Evolutionary conservation across 2,888 invertebrate genomes (phyloP).

Genomic region (Spodoptera picta): DNA sequence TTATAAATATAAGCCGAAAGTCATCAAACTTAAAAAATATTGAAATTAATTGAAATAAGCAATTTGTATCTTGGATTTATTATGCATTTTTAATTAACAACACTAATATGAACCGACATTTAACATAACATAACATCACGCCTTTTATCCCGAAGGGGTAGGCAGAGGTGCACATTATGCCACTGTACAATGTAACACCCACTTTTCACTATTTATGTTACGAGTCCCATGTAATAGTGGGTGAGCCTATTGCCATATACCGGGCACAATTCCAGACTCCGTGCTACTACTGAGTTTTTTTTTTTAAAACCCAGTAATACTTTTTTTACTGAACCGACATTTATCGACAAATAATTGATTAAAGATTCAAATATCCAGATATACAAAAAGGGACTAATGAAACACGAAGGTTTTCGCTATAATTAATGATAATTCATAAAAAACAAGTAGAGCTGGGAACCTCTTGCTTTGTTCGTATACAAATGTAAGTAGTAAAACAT

Average conservation of each 20-base stretch:
- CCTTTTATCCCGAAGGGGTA: no score
- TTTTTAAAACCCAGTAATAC: no score
- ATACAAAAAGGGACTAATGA: constrained; percentile 29
- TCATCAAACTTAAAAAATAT: not conserved
- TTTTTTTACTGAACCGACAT: constrained; percentile 17
- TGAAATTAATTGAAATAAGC: constrained; percentile 3
- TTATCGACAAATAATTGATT: constrained; percentile 28
- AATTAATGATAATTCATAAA: constrained; percentile 40
- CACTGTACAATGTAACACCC: no score
- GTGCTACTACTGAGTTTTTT: no score
- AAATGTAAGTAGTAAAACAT: constrained; percentile 45
- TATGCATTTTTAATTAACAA: constrained; percentile 18
- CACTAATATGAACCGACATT: constrained; percentile 23
- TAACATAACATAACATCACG: no score
- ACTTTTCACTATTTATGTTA: no score
- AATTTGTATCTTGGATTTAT: constrained; percentile 8
- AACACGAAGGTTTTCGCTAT: constrained; percentile 21
- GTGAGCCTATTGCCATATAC: no score
- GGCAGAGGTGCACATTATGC: no score
- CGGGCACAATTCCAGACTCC: no score
- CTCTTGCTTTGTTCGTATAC: constrained; percentile 15
- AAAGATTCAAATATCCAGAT: constrained; percentile 36
- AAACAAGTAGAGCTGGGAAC: constrained; percentile 26
- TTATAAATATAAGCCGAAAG: not conserved
- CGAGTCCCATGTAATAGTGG: no score